Evolutionary conservation across 1,140 invertebrate species (phyloP), one percentile per base, ranked within the genome.

Genomic region (Andricus grossulariae): DNA sequence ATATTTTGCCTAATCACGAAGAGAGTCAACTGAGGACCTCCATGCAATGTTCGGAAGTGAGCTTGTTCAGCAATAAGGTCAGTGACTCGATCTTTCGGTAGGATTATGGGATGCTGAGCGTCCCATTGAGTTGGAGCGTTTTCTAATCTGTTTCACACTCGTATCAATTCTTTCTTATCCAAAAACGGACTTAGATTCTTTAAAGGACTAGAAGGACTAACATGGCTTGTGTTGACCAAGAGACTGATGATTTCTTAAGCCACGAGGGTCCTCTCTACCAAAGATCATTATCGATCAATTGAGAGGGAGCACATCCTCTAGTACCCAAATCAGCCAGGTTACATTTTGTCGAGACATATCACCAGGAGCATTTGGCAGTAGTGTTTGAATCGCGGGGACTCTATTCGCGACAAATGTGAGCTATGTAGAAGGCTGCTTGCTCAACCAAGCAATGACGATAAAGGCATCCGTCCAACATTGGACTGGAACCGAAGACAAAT

Each of bases 321-420:
- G 78, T 76, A 1, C 80, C 52, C 49, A 39, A 74, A 70, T 84
- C 80, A 13, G 82, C 80, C 21, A 80, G 78, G 32, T 84, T 82
- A 18, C 77, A 21, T 0, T 13, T 18, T 13, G 78, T 74, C 1
- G 19, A 55, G 10, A 82, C 54, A 54, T 78, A 75, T 16, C 49
- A 18, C 82, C 80, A 82, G 4, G 10, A 13, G 50, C 54, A 0
- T 75, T n/a, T 1, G 77, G 70, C 18, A 84, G 77, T 3, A 75
- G 45, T 16, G 83, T 57, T 50, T 84, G 82, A 11, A 90, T 88
- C 77, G 86, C 84, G 8, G 76, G 60, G 0, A 87, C 83, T 50
- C 89, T 75, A 57, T 91, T 88, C 10, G 84, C 83, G 0, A 90
- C 83, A 76, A 89, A 91, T 18, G 71, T 82, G 32, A 85, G 83